phyloP scores from a whole-genome alignment of 2,888 invertebrate genomes.

The Pantelozetes paolii region DNA sequence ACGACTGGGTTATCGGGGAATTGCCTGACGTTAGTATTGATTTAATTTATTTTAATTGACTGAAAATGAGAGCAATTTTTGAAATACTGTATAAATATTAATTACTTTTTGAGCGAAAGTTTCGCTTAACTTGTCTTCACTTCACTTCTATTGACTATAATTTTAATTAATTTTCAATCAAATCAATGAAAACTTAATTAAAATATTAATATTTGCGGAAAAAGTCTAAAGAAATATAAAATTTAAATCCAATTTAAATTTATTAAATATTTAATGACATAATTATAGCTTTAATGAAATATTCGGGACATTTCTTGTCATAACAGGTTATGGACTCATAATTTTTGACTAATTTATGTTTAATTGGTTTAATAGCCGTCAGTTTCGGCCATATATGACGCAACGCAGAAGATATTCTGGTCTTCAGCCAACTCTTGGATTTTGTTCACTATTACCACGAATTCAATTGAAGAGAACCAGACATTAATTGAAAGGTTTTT shows the following conservation, averaged over 20 bases:
- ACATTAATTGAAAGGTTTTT: conserved; percentile 22
- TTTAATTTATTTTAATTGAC: background rate
- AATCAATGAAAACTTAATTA: background rate
- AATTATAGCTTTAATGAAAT: too few relatives aligned
- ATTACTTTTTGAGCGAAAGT: background rate
- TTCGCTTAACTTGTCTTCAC: background rate
- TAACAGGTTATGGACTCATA: too few relatives aligned
- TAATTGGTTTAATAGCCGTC: too few relatives aligned
- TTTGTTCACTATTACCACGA: conserved; percentile 21
- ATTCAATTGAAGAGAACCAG: conserved; percentile 3
- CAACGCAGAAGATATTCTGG: conserved; percentile 30
- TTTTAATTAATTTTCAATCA: background rate
- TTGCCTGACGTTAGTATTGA: conserved; percentile 41
- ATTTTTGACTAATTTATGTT: too few relatives aligned
- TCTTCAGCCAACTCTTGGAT: conserved; percentile 38
- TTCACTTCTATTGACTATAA: background rate
- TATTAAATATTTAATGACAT: too few relatives aligned
- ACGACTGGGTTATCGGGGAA: conserved; percentile 43
- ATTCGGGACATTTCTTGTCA: too few relatives aligned
- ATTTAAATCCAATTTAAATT: too few relatives aligned
- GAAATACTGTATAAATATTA: too few relatives aligned
- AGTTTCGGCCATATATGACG: conserved; percentile 41
- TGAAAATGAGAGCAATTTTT: background rate
- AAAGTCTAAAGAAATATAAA: too few relatives aligned
- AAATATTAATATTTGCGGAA: too few relatives aligned